Evolutionary conservation across 1,140 invertebrate species (phyloP), one percentile per base, ranked within the genome.

Genomic region (Listronotus oregonensis): DNA sequence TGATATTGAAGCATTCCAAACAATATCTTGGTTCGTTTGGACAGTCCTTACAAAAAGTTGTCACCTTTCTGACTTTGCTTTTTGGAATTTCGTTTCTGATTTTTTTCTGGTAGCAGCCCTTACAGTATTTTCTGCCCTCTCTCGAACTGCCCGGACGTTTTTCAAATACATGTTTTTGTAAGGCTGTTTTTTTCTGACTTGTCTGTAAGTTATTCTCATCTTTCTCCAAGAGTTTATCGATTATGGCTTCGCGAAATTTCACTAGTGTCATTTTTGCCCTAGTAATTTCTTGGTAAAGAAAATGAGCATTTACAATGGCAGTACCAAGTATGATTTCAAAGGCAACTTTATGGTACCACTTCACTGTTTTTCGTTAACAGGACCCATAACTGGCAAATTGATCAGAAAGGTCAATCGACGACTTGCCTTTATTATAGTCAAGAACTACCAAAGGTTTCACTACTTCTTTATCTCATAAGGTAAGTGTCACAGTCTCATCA

Each of bases 321-420:
- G 71, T 75, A 71, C 74, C 78, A 57, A 77, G 59, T 70, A 79
- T 65, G 62, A 80, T 43, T 72, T 80, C 73, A 56, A 79, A 72
- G 3, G 31, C 51, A 34, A 37, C n/a, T 54, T 54, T 54, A 14
- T 40, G 51, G 31, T 54, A 40, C 51, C 51, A 54, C n/a, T 54
- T 54, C 4, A 54, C 37, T 11, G 51, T 37, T 31, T 63, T 63
- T 3, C 61, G 49, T 55, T 61, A 21, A 14, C 43, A 17, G 6
- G 44, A 49, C 10, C 50, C 43, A 40, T 69, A 69, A 39, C 64
- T 69, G 15, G 67, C 32, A 62, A 79, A 67, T 67, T 79, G 77
- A 52, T 80, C 77, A 10, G 77, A 76, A 59, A 78, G 66, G 57
- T 81, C 75, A 40, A 80, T 71, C 46, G 77, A 75, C 64, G 72